Evolutionary conservation across 2,888 invertebrate genomes (phyloP).

Genomic region (Hirtodrosophila alboralis): DNA sequence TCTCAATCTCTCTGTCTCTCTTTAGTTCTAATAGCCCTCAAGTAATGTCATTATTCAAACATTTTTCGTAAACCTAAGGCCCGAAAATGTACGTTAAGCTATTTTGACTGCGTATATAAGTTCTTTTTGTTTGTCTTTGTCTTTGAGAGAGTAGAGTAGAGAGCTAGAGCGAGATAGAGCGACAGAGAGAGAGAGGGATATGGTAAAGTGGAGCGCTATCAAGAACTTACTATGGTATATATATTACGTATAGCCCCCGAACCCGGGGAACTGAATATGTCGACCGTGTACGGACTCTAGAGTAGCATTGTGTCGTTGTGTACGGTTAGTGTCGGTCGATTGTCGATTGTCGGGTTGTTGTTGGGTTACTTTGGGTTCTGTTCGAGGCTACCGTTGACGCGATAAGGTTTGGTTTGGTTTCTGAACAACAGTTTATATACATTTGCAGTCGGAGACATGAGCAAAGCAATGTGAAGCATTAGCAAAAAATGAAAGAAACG

Average conservation of each 20-base stretch:
- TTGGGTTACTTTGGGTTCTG: constrained; percentile 5
- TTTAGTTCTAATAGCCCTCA: no score
- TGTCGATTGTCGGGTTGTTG: constrained; percentile 22
- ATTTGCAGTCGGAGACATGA: constrained; percentile 19
- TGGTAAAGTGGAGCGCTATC: constrained; percentile 29
- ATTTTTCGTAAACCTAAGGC: constrained; percentile 4
- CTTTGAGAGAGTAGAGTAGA: no score
- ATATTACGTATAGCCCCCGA: constrained; percentile 14
- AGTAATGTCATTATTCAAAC: no score
- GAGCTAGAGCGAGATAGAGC: not conserved
- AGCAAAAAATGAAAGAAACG: constrained; percentile 72
- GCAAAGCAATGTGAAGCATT: constrained; percentile 45
- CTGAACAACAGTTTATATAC: constrained; percentile 11
- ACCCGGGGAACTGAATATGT: constrained; percentile 28
- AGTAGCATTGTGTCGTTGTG: constrained; percentile 37
- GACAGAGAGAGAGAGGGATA: not conserved
- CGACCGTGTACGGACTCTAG: constrained; percentile 18
- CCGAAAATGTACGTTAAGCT: constrained; percentile 5
- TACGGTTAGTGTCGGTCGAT: constrained; percentile 32
- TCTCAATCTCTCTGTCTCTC: no score
- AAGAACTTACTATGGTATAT: constrained; percentile 25
- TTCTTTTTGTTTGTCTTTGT: constrained; percentile 27
- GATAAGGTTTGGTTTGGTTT: constrained; percentile 19
- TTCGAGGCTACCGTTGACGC: constrained; percentile 9
- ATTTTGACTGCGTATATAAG: constrained; percentile 2